phyloP scores from a whole-genome alignment of 2,888 invertebrate genomes.

The Bruchidius siliquastri region DNA sequence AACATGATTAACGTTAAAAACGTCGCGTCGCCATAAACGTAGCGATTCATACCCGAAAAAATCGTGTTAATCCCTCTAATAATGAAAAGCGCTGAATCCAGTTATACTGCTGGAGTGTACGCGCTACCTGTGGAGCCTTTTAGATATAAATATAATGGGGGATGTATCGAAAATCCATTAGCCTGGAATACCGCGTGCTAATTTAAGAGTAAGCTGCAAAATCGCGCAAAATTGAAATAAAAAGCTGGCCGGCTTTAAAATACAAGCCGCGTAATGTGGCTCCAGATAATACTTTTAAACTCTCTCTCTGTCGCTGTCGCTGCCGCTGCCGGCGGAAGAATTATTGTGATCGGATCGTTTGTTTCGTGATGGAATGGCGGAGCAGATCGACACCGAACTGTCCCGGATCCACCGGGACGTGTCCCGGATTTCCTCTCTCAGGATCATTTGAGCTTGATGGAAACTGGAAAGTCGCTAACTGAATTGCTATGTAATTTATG shows the following conservation, averaged over 20 bases:
- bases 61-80: slow-evolving; percentile 6
- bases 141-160: slow-evolving; percentile 32
- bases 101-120: slow-evolving; percentile 8
- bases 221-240: slow-evolving; percentile 22
- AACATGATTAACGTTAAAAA: too few species aligned
- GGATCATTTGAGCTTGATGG: neutral
- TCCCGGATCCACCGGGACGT: neutral
- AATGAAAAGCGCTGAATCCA: slow-evolving; percentile 10
- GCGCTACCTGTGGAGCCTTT: slow-evolving; percentile 30
- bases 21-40: too few species aligned
- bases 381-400: slow-evolving; percentile 6
- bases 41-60: too few species aligned
- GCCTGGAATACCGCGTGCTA: slow-evolving; percentile 42
- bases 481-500: neutral
- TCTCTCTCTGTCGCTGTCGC: slow-evolving; percentile 7
- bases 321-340: slow-evolving; percentile 25
- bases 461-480: neutral
- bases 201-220: slow-evolving; percentile 40
- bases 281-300: slow-evolving; percentile 35
- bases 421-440: neutral
- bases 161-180: slow-evolving; percentile 45
- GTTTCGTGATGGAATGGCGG: slow-evolving; percentile 9
- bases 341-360: slow-evolving; percentile 21
- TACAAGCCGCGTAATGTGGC: slow-evolving; percentile 26
- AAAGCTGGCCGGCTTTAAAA: slow-evolving; percentile 20